A percentile compares a stretch with the other conserved stretches of the same genome.
These are phyloP conservation scores for Callopanchax toddi DNA, from an alignment of 2,113 vertebrate species.

Conservation along the genomic window DNA sequence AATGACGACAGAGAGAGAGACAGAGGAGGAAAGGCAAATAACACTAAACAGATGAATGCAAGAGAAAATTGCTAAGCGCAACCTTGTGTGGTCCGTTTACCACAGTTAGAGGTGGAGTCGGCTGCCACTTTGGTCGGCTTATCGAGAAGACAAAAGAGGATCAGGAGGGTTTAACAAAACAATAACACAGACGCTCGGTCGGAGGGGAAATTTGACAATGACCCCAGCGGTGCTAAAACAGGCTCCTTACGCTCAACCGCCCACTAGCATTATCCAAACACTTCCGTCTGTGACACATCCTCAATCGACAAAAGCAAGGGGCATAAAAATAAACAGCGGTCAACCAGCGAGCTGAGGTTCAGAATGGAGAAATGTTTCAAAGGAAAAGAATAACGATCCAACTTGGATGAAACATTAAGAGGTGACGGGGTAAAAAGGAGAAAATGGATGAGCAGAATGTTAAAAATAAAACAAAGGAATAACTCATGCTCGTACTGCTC, in stretches of 20 bases:
- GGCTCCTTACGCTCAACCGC: conserved; percentile 43
- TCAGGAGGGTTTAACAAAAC: conserved; percentile 20
- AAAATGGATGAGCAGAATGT: conserved; percentile 54
- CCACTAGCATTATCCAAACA: conserved; percentile 60
- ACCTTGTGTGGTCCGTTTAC: conserved; percentile 71
- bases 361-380: neutral
- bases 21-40: conserved; percentile 17
- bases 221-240: conserved; percentile 62
- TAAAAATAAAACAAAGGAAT: conserved; percentile 81
- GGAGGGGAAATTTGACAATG: conserved; percentile 59
- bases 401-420: conserved; percentile 11
- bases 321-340: neutral
- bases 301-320: conserved; percentile 1
- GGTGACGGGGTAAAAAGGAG: conserved; percentile 18
- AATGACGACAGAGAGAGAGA: conserved; percentile 29
- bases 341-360: conserved; percentile 6
- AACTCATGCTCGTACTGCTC: conserved; percentile 62
- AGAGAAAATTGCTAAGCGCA: conserved; percentile 50
- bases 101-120: conserved; percentile 70
- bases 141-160: conserved; percentile 35
- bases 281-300: conserved; percentile 9
- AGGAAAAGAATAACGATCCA: conserved; percentile 5
- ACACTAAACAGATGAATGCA: conserved; percentile 27
- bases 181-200: conserved; percentile 13
- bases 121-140: conserved; percentile 71